These are phyloP conservation scores for Cladopsammia gracilis DNA, from an alignment of 64 coral and sea anemone species.

Conservation along the genomic window DNA sequence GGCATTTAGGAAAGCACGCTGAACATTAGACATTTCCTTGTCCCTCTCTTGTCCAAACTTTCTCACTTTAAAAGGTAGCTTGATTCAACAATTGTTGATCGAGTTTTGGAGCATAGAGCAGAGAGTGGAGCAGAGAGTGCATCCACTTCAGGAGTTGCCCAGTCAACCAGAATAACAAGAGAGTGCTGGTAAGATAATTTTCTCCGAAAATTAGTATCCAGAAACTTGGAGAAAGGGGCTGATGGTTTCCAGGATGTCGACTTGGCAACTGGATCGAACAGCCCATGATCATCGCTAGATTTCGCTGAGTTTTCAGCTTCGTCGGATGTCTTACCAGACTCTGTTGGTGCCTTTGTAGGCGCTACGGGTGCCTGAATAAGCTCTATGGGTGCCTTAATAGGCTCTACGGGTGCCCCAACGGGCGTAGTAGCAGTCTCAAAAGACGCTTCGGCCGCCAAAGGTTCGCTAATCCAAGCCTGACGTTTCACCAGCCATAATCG, in stretches of 20 bases:
- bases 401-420: too few species aligned
- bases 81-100: conserved; percentile 35
- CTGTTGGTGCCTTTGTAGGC: conserved; percentile 23
- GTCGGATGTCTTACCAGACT: not conserved
- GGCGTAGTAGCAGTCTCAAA: too few species aligned
- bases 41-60: conserved; percentile 64
- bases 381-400: not conserved
- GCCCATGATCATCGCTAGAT: too few species aligned
- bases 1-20: conserved; percentile 35
- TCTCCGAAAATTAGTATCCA: conserved; percentile 49
- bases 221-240: conserved; percentile 10
- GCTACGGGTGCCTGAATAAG: conserved; percentile 6
- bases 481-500: too few species aligned
- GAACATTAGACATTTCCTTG: conserved; percentile 50
- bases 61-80: conserved; percentile 38
- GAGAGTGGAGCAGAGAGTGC: too few species aligned
- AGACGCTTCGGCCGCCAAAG: too few species aligned
- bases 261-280: conserved; percentile 24
- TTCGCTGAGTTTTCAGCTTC: not conserved
- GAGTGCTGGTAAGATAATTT: conserved; percentile 47
- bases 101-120: conserved; percentile 35
- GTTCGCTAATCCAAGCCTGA: too few species aligned
- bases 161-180: conserved; percentile 31
- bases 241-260: conserved; percentile 25
- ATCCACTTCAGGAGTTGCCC: conserved; percentile 20